Evolutionary conservation across 2,888 invertebrate species (phyloP), one percentile per base, ranked within the genome.

Genomic region (Leptinotarsa rubiginosa): DNA sequence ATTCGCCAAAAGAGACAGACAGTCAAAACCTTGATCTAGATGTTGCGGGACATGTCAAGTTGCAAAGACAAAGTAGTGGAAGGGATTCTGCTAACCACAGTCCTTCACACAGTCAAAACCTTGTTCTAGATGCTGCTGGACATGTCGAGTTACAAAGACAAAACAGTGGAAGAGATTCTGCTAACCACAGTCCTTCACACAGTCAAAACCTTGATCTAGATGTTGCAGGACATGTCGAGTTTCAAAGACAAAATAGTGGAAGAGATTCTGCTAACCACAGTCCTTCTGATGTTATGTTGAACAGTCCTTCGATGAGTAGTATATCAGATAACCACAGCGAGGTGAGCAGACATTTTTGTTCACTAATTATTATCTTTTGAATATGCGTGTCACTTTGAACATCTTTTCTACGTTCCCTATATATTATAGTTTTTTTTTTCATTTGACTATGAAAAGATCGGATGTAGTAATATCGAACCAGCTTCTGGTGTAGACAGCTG

Each of bases 221-320:
- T 71, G 71, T 4, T 25, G 15, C 13, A 22, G 56, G 1, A 4
- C 56, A 56, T 22, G 56, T 22, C 13, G 56, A 56, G 4, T 22
- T 56, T 22, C 81, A 84, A 80, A 77, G 90, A 89, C 84, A 85
- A 77, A 80, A 87, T 84, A 81, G 86, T 78, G 83, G 87, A 83
- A 75, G 94, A 84, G 94, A 94, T 87, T 94, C 94, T 31, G 94
- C 94, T 25, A 94, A 94, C 87, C 93, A 94, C 83, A 94, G 94
- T 87, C 94, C 94, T 3, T 91, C 92, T 71, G 94, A 94, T 82
- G 92, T 92, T 52, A 92, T 88, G 86, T 85, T 93, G 81, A 93
- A 91, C 80, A 92, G 92, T 87, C 92, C 92, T 76, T 91, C 92
- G 72, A 89, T 92, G 84, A 92, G 92, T 88, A 91, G 91, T 86